These are phyloP conservation scores for Drosophila teissieri DNA, from an alignment of 1,140 invertebrate genomes.

Conservation along the genomic window DNA sequence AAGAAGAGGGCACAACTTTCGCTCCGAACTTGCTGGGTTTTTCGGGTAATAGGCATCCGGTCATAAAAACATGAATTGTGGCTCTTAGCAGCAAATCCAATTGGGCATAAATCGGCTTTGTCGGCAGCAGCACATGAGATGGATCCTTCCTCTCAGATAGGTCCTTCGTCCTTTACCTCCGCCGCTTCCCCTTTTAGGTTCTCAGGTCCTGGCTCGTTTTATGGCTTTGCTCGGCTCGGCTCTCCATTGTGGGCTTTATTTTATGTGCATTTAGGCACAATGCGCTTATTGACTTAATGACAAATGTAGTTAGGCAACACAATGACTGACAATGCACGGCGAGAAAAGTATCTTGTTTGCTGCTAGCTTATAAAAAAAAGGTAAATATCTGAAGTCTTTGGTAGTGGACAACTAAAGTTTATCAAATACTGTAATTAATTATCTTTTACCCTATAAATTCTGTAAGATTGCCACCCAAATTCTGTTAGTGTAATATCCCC, in stretches of 20 bases:
- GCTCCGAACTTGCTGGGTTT: constrained; percentile 8
- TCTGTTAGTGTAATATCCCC: constrained; percentile 6
- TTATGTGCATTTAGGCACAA: constrained; percentile 82
- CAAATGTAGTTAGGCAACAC: constrained; percentile 72
- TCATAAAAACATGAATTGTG: constrained; percentile 83
- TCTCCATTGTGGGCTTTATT: constrained; percentile 72
- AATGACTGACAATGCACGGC: constrained; percentile 32
- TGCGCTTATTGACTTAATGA: constrained; percentile 83
- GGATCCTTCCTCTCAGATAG: constrained; percentile 36
- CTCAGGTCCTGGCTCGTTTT: constrained; percentile 36
- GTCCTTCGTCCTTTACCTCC: background rate
- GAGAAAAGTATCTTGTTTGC: background rate
- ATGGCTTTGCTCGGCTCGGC: constrained; percentile 36
- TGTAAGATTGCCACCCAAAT: background rate
- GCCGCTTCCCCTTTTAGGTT: constrained; percentile 10
- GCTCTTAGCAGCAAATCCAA: constrained; percentile 83
- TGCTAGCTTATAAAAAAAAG: background rate
- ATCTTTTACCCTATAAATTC: no score
- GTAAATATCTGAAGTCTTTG: no score
- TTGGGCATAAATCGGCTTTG: constrained; percentile 83
- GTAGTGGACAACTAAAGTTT: no score
- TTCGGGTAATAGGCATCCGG: constrained; percentile 75
- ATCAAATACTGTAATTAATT: no score
- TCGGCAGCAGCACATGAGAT: constrained; percentile 63
- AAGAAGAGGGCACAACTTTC: constrained; percentile 19